Evolutionary conservation across 2,888 invertebrate genomes (phyloP), one percentile per base, ranked within the genome.

Genomic region (Idaea aversata): DNA sequence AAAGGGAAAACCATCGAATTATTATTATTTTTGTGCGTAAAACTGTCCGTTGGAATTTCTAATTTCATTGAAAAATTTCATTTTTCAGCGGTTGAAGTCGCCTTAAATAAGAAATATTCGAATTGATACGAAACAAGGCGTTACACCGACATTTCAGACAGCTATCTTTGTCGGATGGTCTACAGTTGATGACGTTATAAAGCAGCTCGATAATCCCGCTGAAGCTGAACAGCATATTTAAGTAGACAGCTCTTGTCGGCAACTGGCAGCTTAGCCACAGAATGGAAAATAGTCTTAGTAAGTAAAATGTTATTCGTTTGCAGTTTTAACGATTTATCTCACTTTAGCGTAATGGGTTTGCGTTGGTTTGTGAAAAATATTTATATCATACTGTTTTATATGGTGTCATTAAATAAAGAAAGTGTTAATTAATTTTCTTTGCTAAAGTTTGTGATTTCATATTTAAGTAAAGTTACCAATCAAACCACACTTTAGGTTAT

Each of bases 261-360:
- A 63, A 63, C 64, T 68, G 61, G 64, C 61, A 65, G 71, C 69
- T 67, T 63, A 47, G 47, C 47, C 47, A 47, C 47, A 47, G 47
- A 47, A 47, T 47, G 7, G 5, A 7, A 47, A 47, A 6, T 4
- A 47, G 10, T 47, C 47, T 47, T 63, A 59, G 59, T 34, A 62
- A 59, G 58, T 15, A 66, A 67, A 64, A 63, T 67, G 68, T 67
- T 66, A 62, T 67, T 65, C 65, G 64, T 63, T 64, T 57, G 67
- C 66, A 63, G 63, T 64, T 65, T 67, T 67, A 63, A 61, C 38
- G 67, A 71, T 71, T 74, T 72, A 71, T 71, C 69, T 72, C 71
- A 64, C 65, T 69, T 69, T 59, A 66, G 63, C 64, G 63, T 66
- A 67, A 67, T 70, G 66, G 63, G 68, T 68, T 69, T 69, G 15